These are phyloP conservation scores for Cynopterus brachyotis DNA, from an alignment of 2,113 vertebrate species.

Conservation along the genomic window DNA sequence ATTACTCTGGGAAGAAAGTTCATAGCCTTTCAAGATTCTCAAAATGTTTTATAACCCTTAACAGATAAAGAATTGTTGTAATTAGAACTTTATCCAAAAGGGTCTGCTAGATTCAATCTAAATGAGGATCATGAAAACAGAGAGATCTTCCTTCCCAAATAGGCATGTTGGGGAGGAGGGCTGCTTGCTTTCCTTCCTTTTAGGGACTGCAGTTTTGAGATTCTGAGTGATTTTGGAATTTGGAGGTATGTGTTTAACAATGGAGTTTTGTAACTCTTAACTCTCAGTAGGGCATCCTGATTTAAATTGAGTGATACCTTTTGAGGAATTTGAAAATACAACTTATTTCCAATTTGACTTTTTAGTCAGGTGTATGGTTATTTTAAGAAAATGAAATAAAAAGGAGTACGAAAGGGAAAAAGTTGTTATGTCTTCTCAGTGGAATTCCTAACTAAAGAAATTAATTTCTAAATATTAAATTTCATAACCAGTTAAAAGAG, in stretches of 20 bases:
- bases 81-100: not conserved
- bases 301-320: not conserved
- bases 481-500: not conserved
- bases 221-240: conserved; percentile 33
- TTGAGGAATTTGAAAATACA: conserved; percentile 19
- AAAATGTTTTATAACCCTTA: not conserved
- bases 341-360: conserved; percentile 22
- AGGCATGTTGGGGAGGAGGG: not conserved
- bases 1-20: not conserved
- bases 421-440: not conserved
- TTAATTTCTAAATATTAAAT: conserved; percentile 34
- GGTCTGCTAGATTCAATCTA: not conserved
- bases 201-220: not conserved
- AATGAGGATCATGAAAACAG: not conserved
- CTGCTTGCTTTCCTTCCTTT: not conserved
- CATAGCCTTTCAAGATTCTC: not conserved
- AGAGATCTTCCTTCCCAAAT: not conserved
- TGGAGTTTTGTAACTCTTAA: not conserved
- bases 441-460: conserved; percentile 12
- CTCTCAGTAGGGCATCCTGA: not conserved
- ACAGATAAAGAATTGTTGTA: not conserved
- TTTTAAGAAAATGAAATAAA: conserved; percentile 38
- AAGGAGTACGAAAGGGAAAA: not conserved
- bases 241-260: conserved; percentile 24
- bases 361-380: not conserved